Base-by-base conservation (phyloP, 2,113 vertebrate species). In the Dasyornis broadbenti region DNA sequence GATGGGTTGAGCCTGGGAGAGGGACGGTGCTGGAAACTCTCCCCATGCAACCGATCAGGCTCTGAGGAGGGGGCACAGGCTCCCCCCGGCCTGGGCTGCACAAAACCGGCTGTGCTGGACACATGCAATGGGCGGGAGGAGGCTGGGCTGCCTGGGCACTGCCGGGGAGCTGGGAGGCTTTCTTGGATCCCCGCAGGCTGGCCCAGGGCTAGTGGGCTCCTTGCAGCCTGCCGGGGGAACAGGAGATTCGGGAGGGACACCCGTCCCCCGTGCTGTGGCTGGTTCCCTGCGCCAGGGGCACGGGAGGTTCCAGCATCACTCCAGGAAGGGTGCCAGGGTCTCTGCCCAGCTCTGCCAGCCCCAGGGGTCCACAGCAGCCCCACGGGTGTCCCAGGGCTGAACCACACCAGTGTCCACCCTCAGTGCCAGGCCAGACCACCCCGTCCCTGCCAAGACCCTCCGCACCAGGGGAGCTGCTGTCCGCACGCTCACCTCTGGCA, bases 101-200 rank as follows among this genome's bases (percentile, higher is more conserved):
- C 86, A 4, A 83, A 69, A 61, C 86, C 13, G 66, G 50, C 80
- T 77, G 45, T 33, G 75, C 82, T 92, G 73, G 35, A 45, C 26
- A 44, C 5, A 0, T 75, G 64, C 61, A 47, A 26, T 47, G 70
- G 40, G 79, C 7, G 10, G 91, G 70, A 52, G 44, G 66, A 93
- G 44, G 68, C 66, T 56, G 91, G 60, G 56, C 65, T 73, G 40
- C 53, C 59, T 31, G 14, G 1, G 27, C 2, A 5, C 60, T 78
- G 60, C 31, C 3, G 1, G 53, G 63, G 73, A 75, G 21, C 65
- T 88, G 61, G n/a, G 53, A 54, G 66, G 47, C 12, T 42, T 75
- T 52, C 21, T 64, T 2, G 3, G 57, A n/a, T 69, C 53, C 57
- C 44, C 0, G 0, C 0, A 0, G 26, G 61, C 37, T 17, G 5